Conservation (phyloP, 2,113 vertebrate genomes). For the Calypte anna region DNA sequence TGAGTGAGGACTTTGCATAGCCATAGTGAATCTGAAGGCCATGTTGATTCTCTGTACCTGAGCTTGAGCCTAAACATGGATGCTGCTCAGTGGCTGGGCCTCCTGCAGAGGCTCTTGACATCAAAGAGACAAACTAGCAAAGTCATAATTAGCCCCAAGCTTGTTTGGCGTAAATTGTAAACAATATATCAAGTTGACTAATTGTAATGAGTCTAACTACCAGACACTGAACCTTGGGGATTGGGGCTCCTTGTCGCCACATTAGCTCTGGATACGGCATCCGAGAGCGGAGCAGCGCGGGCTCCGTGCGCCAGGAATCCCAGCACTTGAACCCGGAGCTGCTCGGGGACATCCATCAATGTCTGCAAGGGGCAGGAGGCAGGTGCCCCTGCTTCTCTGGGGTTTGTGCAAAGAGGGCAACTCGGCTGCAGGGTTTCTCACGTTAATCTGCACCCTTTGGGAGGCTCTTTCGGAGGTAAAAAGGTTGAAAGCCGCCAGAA, state of each 20-base stretch:
- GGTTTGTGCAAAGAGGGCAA: neutral
- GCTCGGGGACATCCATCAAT: conserved; percentile 18
- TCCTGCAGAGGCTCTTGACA: conserved; percentile 59
- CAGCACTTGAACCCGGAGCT: conserved; percentile 31
- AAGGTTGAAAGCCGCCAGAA: neutral
- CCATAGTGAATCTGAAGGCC: neutral
- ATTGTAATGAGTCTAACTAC: conserved; percentile 66
- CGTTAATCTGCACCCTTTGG: neutral
- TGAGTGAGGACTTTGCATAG: neutral
- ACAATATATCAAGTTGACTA: conserved; percentile 75
- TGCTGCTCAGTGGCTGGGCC: conserved; percentile 17
- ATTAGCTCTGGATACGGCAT: neutral
- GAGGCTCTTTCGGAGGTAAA: neutral
- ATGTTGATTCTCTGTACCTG: conserved; percentile 28
- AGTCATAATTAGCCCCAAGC: conserved; percentile 69
- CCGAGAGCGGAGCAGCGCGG: neutral
- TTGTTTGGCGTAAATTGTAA: conserved; percentile 72
- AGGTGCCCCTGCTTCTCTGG: neutral
- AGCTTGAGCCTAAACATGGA: neutral
- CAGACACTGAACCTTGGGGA: conserved; percentile 50
- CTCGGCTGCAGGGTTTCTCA: neutral
- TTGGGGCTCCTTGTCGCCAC: neutral
- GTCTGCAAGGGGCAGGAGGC: neutral
- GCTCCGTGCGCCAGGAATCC: neutral
- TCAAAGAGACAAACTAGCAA: conserved; percentile 69